Percentiles rank a stretch among this genome's conserved stretches.
Conservation (phyloP, 2,888 invertebrate genomes). For the Cremastinae sp. region DNA sequence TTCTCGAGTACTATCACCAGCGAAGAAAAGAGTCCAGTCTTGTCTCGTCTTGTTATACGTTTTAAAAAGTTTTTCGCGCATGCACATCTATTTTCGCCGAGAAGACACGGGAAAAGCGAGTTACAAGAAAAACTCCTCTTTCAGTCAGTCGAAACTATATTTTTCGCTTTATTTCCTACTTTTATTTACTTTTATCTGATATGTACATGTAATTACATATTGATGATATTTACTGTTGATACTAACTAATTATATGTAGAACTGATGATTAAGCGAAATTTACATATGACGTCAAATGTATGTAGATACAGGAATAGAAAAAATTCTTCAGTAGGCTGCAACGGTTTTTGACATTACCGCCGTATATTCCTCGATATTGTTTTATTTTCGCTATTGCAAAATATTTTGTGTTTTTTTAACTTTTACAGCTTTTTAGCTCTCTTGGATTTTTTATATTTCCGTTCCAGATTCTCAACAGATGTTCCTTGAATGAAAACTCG, state of each 20-base stretch:
- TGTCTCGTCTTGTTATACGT: slow-evolving; percentile 8
- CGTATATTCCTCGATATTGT: too few relatives aligned
- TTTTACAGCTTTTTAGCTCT: slow-evolving; percentile 8
- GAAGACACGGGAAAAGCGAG: slow-evolving; percentile 25
- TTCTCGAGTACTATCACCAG: slow-evolving; percentile 12
- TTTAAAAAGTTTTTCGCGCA: slow-evolving; percentile 33
- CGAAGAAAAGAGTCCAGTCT: slow-evolving; percentile 19
- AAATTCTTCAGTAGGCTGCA: too few relatives aligned
- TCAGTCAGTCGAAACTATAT: neutral
- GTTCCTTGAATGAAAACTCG: too few relatives aligned
- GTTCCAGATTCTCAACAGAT: too few relatives aligned
- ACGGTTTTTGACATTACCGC: too few relatives aligned
- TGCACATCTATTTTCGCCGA: slow-evolving; percentile 4
- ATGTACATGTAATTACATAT: neutral
- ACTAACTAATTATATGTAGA: too few relatives aligned
- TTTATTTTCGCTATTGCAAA: neutral
- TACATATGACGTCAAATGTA: too few relatives aligned
- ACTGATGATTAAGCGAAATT: too few relatives aligned
- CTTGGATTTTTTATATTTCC: neutral
- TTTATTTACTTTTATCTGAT: neutral
- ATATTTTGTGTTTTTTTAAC: too few relatives aligned
- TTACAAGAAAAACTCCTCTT: slow-evolving; percentile 13
- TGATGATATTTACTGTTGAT: too few relatives aligned
- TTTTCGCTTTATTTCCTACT: neutral
- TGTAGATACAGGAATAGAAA: too few relatives aligned